Conservation (phyloP, 92 coral and sea anemone genomes). For the Galaxea fascicularis region DNA sequence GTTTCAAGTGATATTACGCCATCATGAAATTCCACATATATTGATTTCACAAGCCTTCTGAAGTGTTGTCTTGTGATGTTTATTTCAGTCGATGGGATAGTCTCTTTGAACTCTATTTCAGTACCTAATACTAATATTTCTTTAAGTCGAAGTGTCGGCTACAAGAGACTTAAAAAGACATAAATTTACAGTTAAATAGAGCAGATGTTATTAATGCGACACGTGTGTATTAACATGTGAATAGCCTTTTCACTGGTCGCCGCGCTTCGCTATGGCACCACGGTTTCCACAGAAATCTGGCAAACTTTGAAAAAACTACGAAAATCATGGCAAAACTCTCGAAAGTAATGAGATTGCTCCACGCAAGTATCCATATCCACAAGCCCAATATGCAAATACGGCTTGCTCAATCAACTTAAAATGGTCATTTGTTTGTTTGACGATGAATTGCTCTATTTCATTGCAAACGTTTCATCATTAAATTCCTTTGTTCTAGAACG, state of each 20-base stretch:
- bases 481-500: slow-evolving; percentile 22
- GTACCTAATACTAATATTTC: not conserved
- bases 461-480: slow-evolving; percentile 25
- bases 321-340: not conserved
- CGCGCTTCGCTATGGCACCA: slow-evolving; percentile 7
- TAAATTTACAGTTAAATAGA: slow-evolving; percentile 29
- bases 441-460: slow-evolving; percentile 35
- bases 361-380: not conserved
- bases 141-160: not conserved
- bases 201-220: slow-evolving; percentile 53
- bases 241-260: slow-evolving; percentile 30
- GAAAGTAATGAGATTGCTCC: not conserved
- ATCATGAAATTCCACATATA: not conserved
- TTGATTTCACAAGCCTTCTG: not conserved
- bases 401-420: not conserved
- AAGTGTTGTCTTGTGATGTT: not conserved
- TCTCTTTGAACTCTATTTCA: not conserved
- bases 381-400: not conserved
- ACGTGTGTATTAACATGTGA: slow-evolving; percentile 78
- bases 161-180: slow-evolving; percentile 32
- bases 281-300: not conserved
- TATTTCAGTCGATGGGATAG: not conserved
- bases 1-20: not conserved
- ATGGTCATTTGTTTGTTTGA: slow-evolving; percentile 27
- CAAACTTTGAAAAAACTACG: not conserved